Percentiles rank a stretch among this genome's conserved stretches.
phyloP scores from a whole-genome alignment of 2,888 invertebrate genomes.

The Acleris emargana region DNA sequence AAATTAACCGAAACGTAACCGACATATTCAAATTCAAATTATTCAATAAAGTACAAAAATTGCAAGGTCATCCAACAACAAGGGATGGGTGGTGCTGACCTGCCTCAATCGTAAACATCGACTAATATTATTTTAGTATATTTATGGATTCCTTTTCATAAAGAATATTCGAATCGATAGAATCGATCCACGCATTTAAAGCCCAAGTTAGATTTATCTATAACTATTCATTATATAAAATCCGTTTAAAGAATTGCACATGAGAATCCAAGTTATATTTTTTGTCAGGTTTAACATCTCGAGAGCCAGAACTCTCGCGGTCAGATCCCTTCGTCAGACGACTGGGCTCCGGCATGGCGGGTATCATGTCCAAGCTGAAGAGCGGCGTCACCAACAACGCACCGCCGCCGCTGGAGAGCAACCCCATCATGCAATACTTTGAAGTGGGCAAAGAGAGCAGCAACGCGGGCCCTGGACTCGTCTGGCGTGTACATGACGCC shows the following conservation, averaged over 20 bases:
- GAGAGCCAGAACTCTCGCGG: conserved; percentile 42
- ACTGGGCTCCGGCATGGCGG: conserved; percentile 55
- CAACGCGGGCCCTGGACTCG: conserved; percentile 93
- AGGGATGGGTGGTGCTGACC: too few relatives aligned
- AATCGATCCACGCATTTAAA: too few relatives aligned
- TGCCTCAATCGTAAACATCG: too few relatives aligned
- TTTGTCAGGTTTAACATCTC: conserved; percentile 42
- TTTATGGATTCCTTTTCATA: too few relatives aligned
- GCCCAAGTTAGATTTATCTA: background rate
- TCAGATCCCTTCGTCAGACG: conserved; percentile 44
- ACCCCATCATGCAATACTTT: conserved; percentile 94
- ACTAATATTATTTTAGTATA: too few relatives aligned
- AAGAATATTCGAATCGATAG: too few relatives aligned
- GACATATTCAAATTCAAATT: too few relatives aligned
- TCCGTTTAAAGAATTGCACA: background rate
- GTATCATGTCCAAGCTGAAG: conserved; percentile 61
- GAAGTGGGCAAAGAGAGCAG: conserved; percentile 92
- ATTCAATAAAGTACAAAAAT: too few relatives aligned
- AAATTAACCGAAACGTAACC: too few relatives aligned
- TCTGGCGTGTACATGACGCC: conserved; percentile 96
- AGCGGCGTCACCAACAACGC: conserved; percentile 45
- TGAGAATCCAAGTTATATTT: background rate
- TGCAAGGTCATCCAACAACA: too few relatives aligned
- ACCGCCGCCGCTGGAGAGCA: conserved; percentile 81
- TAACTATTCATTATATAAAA: background rate